Evolutionary conservation across 1,140 invertebrate species (phyloP).

Genomic region (Orius insidiosus): DNA sequence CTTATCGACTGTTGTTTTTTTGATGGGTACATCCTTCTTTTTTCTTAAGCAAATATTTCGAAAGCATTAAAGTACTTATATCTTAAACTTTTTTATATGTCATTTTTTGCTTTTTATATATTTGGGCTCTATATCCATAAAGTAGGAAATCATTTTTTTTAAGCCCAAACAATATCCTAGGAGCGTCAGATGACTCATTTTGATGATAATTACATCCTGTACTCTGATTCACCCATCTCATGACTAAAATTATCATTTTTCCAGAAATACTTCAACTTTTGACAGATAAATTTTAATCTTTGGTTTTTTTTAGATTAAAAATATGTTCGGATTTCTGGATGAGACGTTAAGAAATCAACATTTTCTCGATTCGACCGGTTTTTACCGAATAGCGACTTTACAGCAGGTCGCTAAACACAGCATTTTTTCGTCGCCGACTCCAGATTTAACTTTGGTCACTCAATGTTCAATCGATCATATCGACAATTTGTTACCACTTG

Average conservation of each 20-base stretch:
- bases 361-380: conserved; percentile 29
- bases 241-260: too few species aligned
- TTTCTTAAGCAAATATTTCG: too few species aligned
- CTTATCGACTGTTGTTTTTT: too few species aligned
- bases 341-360: conserved; percentile 23
- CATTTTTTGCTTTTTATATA: too few species aligned
- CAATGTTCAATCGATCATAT: conserved; percentile 31
- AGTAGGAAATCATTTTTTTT: too few species aligned
- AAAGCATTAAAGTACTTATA: too few species aligned
- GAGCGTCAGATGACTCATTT: not conserved
- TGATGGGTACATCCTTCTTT: too few species aligned
- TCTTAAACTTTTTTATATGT: too few species aligned
- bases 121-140: too few species aligned
- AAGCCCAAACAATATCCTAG: too few species aligned
- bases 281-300: not conserved
- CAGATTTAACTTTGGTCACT: conserved; percentile 28
- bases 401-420: conserved; percentile 18
- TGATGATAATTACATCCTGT: not conserved
- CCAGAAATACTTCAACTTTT: too few species aligned
- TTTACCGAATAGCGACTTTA: conserved; percentile 27
- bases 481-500: conserved; percentile 23
- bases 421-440: conserved; percentile 14
- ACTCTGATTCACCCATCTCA: too few species aligned
- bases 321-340: conserved; percentile 19
- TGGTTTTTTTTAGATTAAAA: conserved; percentile 19